Conservation (phyloP, 1,140 invertebrate species). For the Sarcophaga bullata region DNA sequence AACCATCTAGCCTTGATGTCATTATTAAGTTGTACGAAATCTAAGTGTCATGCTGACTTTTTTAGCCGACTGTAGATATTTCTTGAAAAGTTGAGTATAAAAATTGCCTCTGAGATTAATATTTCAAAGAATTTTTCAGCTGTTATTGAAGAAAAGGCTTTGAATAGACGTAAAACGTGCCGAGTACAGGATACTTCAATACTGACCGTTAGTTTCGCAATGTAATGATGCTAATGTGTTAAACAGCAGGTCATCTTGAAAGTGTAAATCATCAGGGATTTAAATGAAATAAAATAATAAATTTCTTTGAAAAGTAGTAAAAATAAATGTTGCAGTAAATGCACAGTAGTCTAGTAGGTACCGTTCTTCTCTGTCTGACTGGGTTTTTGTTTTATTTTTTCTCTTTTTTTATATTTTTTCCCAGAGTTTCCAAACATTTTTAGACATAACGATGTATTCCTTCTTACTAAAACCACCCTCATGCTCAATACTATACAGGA, state of each 20-base stretch:
- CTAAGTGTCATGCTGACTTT: background rate
- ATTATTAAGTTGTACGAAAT: background rate
- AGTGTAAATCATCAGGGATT: background rate
- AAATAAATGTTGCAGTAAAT: background rate
- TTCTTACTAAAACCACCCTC: too few relatives aligned
- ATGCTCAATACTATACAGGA: too few relatives aligned
- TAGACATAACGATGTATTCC: too few relatives aligned
- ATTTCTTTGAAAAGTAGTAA: too few relatives aligned
- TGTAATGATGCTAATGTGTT: constrained; percentile 16
- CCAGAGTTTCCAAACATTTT: too few relatives aligned
- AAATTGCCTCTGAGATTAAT: background rate
- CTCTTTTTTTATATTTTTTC: too few relatives aligned
- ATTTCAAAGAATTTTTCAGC: constrained; percentile 22
- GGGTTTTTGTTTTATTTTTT: too few relatives aligned
- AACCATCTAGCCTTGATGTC: background rate
- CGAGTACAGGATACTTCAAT: background rate
- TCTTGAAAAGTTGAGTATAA: background rate
- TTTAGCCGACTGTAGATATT: background rate
- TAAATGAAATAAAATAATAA: too few relatives aligned
- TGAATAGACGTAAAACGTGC: background rate
- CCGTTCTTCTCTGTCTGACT: too few relatives aligned
- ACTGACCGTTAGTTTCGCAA: background rate
- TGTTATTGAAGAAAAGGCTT: background rate
- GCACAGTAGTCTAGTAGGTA: too few relatives aligned
- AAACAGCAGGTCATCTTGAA: constrained; percentile 33